Percentiles rank a stretch among this genome's conserved stretches.
Evolutionary conservation across 2,888 invertebrate genomes (phyloP).

Genomic region (Eremobia ochroleuca): DNA sequence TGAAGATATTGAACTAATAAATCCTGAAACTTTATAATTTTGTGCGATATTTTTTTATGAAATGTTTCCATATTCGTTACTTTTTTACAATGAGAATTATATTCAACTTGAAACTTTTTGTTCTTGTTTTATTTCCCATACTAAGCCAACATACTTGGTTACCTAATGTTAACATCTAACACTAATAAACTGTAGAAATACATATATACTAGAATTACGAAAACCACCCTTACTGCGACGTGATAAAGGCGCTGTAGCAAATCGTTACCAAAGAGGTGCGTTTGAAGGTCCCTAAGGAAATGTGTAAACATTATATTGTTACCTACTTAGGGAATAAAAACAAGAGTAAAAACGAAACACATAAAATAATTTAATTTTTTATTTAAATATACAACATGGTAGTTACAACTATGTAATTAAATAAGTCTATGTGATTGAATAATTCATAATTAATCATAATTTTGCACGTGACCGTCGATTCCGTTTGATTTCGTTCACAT

Average conservation of each 20-base stretch:
- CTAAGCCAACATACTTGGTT: background rate
- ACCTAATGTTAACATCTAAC: no score
- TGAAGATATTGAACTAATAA: background rate
- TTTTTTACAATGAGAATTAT: background rate
- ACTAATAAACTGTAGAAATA: no score
- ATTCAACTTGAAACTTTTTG: constrained; percentile 15
- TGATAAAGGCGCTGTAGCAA: no score
- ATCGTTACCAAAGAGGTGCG: background rate
- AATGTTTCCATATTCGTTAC: background rate
- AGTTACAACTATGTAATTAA: constrained; percentile 86
- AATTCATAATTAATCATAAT: constrained; percentile 76
- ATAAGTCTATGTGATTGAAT: constrained; percentile 88
- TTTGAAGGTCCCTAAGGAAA: background rate
- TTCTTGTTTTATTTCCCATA: constrained; percentile 5
- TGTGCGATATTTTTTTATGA: background rate
- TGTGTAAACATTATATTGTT: no score
- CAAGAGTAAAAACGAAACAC: constrained; percentile 35
- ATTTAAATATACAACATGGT: constrained; percentile 90
- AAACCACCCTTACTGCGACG: background rate
- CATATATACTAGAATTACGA: background rate
- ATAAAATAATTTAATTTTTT: constrained; percentile 77
- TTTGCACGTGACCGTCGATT: constrained; percentile 79
- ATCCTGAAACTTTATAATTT: background rate
- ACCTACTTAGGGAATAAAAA: background rate
- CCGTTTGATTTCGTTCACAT: constrained; percentile 79